Percentiles rank a stretch among this genome's conserved stretches.
Conservation (phyloP, 2,113 vertebrate genomes). For the Stigmatopora argus region DNA sequence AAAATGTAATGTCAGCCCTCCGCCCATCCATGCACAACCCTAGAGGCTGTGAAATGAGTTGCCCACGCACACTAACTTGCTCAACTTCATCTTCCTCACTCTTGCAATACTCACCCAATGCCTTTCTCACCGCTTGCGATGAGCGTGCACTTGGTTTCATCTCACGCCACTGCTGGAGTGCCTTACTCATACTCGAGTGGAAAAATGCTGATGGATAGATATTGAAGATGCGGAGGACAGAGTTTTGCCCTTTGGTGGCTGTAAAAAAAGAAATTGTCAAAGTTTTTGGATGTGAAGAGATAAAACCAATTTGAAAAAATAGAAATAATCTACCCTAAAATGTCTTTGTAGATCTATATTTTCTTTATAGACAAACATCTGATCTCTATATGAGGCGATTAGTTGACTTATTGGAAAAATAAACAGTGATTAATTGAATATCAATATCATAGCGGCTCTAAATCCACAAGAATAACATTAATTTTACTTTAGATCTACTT, state of each 20-base stretch:
- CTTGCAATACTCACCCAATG: slow-evolving; percentile 17
- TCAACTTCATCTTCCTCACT: slow-evolving; percentile 27
- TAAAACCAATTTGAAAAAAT: no score
- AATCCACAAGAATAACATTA: no score
- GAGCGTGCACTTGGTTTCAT: slow-evolving; percentile 21
- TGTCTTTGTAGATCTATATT: no score
- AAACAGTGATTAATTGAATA: no score
- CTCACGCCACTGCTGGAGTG: slow-evolving; percentile 16
- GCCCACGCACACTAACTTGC: neutral
- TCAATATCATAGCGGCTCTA: no score
- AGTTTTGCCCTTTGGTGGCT: neutral
- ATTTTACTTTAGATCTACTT: no score
- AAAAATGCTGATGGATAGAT: slow-evolving; percentile 15
- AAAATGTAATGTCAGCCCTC: slow-evolving; percentile 6
- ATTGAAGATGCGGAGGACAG: neutral
- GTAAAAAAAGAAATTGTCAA: neutral
- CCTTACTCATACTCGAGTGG: slow-evolving; percentile 23
- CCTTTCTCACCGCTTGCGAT: slow-evolving; percentile 27
- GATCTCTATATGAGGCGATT: no score
- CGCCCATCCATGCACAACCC: slow-evolving; percentile 10
- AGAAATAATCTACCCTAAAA: no score
- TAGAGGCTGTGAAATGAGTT: slow-evolving; percentile 29
- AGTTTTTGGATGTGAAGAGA: no score
- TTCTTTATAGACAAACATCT: no score
- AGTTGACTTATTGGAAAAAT: no score